Evolutionary conservation across 2,888 invertebrate genomes (phyloP).

Genomic region (Pyrrhosoma nymphula): DNA sequence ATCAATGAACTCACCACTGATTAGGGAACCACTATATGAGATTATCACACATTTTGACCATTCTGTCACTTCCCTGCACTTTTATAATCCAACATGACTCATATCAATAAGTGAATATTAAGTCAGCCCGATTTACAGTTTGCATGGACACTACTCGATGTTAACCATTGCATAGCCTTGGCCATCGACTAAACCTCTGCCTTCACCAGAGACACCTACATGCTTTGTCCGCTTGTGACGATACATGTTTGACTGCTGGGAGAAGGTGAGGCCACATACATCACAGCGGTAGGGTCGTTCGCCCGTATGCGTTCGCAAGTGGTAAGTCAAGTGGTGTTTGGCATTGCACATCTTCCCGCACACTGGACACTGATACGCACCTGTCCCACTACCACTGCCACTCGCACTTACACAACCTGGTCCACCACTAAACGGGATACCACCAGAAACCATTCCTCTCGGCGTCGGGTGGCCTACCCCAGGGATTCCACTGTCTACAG

Average conservation of each 20-base stretch:
- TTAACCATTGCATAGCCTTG: conserved; percentile 59
- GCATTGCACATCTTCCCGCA: conserved; percentile 63
- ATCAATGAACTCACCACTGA: background rate
- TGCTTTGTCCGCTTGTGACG: conserved; percentile 65
- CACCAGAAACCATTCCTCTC: conserved; percentile 18
- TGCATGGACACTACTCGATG: conserved; percentile 11
- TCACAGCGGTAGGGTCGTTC: conserved; percentile 57
- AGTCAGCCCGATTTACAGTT: background rate
- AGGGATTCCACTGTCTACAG: conserved; percentile 35
- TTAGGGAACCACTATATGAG: background rate
- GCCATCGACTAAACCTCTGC: conserved; percentile 31
- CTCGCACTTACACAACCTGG: conserved; percentile 34
- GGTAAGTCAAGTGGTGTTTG: conserved; percentile 58
- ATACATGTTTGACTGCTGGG: conserved; percentile 64
- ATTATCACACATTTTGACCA: conserved; percentile 11
- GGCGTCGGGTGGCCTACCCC: background rate
- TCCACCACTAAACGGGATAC: background rate
- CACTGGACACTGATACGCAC: conserved; percentile 57
- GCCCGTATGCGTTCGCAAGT: conserved; percentile 40
- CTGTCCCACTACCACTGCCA: conserved; percentile 42
- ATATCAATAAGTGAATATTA: background rate
- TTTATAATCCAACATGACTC: background rate
- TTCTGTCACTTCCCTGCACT: background rate
- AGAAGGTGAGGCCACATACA: conserved; percentile 62
- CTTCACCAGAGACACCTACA: conserved; percentile 46